Base-by-base conservation (phyloP, 2,113 vertebrate species). In the Chelonoidis abingdonii region DNA sequence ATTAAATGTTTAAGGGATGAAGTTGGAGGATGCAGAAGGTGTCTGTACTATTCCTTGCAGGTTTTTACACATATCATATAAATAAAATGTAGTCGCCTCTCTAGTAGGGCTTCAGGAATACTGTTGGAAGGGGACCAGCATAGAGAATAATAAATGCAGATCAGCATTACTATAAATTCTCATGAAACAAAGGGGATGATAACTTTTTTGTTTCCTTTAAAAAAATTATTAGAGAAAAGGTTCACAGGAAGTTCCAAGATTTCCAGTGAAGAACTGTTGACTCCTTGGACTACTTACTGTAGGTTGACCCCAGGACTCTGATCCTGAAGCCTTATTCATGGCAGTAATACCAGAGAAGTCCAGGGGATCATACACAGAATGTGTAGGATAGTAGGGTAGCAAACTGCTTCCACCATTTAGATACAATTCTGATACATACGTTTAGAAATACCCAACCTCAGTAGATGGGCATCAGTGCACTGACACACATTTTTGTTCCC, bases 71-170 rank as follows among this genome's bases (percentile, higher is more conserved):
- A 49, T 80, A 69, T 22, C 76, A 59, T 83, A 41, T 56, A 89
- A 81, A 90, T 65, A 59, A n/a, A 53, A 85, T 52, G 0, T 27
- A 56, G 85, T 69, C 53, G 38, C 87, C 10, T 93, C 93, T 95
- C 50, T 52, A 86, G n/a, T 35, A 78, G 29, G 49, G 52, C 31
- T 91, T 52, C n/a, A 96, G 54, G 27, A 76, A 89, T 53, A 41
- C 24, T 88, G 59, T 94, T 94, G 75, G 75, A 90, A 95, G 88
- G 82, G 88, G 38, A 87, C 89, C 38, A 95, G 44, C 65, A 96
- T 38, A 35, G n/a, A 93, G 88, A 95, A 72, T 93, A 94, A 81
- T 88, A 94, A 79, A 89, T 29, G n/a, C 89, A 86, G 35, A 72
- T 57, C 47, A 22, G 2, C 4, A 2, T 84, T 95, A 69, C 83